Conservation (phyloP, 1,140 invertebrate species). For the Scaptomyza pallida region DNA sequence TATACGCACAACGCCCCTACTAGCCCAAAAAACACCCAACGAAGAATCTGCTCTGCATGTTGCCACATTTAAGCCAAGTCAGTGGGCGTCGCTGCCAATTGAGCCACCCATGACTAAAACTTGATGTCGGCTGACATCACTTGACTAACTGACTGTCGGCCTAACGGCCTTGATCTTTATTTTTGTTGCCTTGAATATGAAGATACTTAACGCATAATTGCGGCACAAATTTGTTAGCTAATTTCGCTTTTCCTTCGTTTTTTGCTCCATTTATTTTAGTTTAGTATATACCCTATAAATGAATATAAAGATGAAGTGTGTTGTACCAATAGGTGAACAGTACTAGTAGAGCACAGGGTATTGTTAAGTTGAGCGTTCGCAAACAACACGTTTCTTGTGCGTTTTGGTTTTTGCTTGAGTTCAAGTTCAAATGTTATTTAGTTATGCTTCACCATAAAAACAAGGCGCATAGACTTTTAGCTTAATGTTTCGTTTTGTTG, state of each 20-base stretch:
- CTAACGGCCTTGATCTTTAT: constrained; percentile 71
- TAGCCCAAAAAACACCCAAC: neutral
- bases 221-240: constrained; percentile 78
- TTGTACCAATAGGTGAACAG: too few species aligned
- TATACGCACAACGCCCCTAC: constrained; percentile 44
- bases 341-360: neutral
- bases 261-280: constrained; percentile 17
- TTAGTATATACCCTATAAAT: constrained; percentile 20
- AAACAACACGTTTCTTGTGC: constrained; percentile 24
- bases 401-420: constrained; percentile 29
- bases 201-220: constrained; percentile 70
- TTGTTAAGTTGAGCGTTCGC: neutral
- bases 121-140: constrained; percentile 64
- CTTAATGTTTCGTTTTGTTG: constrained; percentile 18
- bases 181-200: constrained; percentile 31
- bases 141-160: constrained; percentile 11
- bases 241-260: constrained; percentile 41
- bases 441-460: constrained; percentile 52
- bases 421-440: constrained; percentile 50
- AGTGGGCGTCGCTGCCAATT: constrained; percentile 42
- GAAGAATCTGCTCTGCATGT: constrained; percentile 33
- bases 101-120: constrained; percentile 69
- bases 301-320: neutral
- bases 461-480: constrained; percentile 39
- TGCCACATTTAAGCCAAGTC: constrained; percentile 71